phyloP scores from a whole-genome alignment of 2,113 vertebrate genomes.

The Circaetus gallicus region DNA sequence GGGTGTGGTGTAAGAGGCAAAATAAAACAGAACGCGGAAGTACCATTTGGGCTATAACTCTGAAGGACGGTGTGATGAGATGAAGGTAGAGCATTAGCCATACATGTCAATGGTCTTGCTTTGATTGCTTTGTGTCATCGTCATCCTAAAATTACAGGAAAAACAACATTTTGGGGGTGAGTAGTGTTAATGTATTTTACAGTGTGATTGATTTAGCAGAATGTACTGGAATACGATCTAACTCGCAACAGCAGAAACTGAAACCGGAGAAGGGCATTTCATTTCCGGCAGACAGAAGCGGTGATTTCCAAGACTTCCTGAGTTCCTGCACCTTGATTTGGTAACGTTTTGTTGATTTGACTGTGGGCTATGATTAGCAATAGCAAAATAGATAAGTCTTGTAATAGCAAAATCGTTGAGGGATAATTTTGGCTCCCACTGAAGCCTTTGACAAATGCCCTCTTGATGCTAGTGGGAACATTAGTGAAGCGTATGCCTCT shows the following conservation, averaged over 20 bases:
- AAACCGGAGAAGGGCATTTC: slow-evolving; percentile 29
- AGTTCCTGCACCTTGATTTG: not conserved
- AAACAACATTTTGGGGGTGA: not conserved
- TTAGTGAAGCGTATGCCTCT: not conserved
- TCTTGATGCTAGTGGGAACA: not conserved
- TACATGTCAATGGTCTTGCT: not conserved
- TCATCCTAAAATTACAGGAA: not conserved
- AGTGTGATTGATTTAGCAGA: slow-evolving; percentile 71
- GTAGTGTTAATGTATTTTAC: slow-evolving; percentile 67
- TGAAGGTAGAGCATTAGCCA: not conserved
- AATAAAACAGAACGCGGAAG: not conserved
- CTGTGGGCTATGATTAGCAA: slow-evolving; percentile 20
- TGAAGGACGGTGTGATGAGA: not conserved
- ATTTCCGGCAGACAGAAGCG: slow-evolving; percentile 8
- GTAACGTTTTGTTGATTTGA: slow-evolving; percentile 6
- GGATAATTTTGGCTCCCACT: not conserved
- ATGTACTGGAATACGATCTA: not conserved
- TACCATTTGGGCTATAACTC: not conserved
- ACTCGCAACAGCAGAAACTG: not conserved
- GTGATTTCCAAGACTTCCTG: slow-evolving; percentile 24
- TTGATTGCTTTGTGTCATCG: slow-evolving; percentile 44
- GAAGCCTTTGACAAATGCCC: slow-evolving; percentile 6
- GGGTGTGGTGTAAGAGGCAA: not conserved
- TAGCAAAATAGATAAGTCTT: not conserved
- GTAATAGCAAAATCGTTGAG: not conserved